Conservation (phyloP, 2,797 vertebrate genomes). For the Epinephelus awoara region DNA sequence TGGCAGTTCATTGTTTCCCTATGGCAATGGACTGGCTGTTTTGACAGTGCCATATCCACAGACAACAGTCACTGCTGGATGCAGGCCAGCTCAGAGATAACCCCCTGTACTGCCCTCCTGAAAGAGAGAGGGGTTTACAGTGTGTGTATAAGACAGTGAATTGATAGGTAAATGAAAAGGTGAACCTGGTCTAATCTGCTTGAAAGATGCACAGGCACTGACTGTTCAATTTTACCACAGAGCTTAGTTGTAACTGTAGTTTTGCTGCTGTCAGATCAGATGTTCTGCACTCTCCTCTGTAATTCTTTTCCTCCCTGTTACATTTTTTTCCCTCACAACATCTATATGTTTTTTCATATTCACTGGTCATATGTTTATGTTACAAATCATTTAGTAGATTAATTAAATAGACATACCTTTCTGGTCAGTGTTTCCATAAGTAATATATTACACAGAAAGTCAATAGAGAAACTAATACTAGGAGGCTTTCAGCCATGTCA, state of each 20-base stretch:
- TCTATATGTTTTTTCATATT: background rate
- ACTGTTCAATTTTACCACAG: conserved; percentile 1
- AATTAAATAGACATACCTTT: background rate
- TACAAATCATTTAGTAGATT: background rate
- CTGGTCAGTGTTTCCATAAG: background rate
- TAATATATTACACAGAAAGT: background rate
- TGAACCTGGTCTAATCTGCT: conserved; percentile 30
- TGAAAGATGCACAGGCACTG: conserved; percentile 18
- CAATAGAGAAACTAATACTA: no score
- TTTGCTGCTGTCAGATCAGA: background rate
- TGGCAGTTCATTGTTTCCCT: conserved; percentile 41
- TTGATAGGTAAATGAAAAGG: conserved; percentile 21
- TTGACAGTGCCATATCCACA: conserved; percentile 23
- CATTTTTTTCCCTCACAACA: background rate
- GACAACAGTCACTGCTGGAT: conserved; percentile 28
- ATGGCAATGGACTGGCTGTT: background rate
- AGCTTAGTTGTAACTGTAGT: background rate
- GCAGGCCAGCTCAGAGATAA: conserved; percentile 40
- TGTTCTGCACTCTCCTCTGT: conserved; percentile 1
- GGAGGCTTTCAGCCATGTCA: background rate
- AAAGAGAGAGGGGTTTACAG: background rate
- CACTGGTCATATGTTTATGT: background rate
- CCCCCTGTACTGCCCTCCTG: background rate
- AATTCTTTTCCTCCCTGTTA: background rate
- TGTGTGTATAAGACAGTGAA: background rate